phyloP scores from a whole-genome alignment of 1,140 invertebrate species.

The Neuroterus valhalla region DNA sequence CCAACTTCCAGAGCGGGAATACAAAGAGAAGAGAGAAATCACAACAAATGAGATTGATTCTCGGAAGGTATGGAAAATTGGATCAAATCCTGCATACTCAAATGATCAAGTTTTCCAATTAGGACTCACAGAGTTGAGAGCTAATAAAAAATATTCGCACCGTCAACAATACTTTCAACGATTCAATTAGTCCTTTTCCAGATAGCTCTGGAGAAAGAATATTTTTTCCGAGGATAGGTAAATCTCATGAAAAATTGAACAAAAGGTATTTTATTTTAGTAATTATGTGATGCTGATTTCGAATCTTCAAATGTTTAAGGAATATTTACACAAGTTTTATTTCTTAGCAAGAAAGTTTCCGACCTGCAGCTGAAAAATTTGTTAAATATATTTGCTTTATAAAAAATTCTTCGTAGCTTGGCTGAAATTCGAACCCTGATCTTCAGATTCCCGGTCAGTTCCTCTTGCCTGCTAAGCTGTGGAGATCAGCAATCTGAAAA shows the following conservation, averaged over 20 bases:
- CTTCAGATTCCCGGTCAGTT: too few species aligned
- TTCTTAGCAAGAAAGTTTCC: too few species aligned
- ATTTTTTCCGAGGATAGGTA: constrained; percentile 32
- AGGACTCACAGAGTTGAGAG: not conserved
- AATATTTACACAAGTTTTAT: too few species aligned
- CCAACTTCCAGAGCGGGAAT: constrained; percentile 52
- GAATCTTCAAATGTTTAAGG: too few species aligned
- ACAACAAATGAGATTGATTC: not conserved
- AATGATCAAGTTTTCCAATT: constrained; percentile 10
- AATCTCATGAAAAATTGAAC: constrained; percentile 37
- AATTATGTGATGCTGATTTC: too few species aligned
- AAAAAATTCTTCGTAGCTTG: too few species aligned
- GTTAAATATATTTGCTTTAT: too few species aligned
- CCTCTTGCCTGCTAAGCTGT: too few species aligned
- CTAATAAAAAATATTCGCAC: not conserved
- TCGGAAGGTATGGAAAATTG: not conserved
- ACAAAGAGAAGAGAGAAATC: constrained; percentile 28
- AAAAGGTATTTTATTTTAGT: too few species aligned
- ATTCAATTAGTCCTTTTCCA: constrained; percentile 46
- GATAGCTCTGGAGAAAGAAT: constrained; percentile 46
- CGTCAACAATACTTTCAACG: constrained; percentile 31
- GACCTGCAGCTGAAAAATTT: too few species aligned
- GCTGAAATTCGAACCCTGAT: too few species aligned
- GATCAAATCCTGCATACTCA: constrained; percentile 13
- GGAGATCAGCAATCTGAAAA: too few species aligned